Conservation (phyloP, 2,797 vertebrate genomes). For the Melopsittacus undulatus region DNA sequence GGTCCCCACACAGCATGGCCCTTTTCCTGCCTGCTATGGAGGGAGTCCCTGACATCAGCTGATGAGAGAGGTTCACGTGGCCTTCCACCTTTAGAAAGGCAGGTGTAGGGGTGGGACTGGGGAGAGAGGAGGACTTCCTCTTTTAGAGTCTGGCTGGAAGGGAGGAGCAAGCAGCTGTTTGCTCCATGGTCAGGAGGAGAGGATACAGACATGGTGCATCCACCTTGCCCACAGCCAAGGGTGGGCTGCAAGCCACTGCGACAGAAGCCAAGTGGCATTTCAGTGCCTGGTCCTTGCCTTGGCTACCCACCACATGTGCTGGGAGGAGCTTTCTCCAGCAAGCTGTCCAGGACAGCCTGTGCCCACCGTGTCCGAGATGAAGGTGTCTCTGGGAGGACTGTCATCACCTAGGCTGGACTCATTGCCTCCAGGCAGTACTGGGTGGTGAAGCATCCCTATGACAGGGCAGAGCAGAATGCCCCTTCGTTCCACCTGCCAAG, state of each 20-base stretch:
- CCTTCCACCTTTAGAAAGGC: neutral
- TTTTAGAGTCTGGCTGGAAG: neutral
- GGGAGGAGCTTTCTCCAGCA: fast-evolving
- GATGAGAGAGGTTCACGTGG: neutral
- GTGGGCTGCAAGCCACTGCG: neutral
- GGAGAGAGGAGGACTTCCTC: neutral
- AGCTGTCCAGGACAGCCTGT: neutral
- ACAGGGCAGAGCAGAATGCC: neutral
- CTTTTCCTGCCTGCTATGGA: neutral
- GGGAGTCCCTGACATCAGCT: neutral
- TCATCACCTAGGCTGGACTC: neutral
- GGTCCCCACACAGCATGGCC: neutral
- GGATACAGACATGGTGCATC: neutral
- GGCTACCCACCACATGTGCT: neutral
- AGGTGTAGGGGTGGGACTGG: too few relatives aligned
- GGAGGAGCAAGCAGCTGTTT: neutral
- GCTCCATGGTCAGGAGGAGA: neutral
- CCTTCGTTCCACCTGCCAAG: fast-evolving
- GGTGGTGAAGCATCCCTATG: neutral
- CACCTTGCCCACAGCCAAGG: neutral
- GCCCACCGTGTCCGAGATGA: neutral
- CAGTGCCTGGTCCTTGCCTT: neutral
- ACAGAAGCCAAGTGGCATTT: neutral
- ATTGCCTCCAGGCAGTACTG: neutral
- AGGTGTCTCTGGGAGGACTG: neutral